phyloP scores from a whole-genome alignment of 2,888 invertebrate genomes.

The Leucoma salicis region DNA sequence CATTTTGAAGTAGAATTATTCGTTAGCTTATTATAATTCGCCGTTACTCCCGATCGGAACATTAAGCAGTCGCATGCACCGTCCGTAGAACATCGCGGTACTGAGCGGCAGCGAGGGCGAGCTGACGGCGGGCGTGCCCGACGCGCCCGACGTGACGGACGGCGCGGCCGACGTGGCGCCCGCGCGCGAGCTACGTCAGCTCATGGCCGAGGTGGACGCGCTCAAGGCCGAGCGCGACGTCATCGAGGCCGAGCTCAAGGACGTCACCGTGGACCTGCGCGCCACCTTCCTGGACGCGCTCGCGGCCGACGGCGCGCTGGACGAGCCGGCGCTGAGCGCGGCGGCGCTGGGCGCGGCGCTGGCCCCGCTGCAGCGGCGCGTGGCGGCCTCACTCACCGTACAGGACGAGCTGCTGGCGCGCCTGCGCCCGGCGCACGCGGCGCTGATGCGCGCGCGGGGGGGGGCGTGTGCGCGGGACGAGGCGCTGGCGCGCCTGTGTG shows the following conservation, averaged over 20 bases:
- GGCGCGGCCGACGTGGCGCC: conserved; percentile 86
- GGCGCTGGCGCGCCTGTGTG: conserved; percentile 91
- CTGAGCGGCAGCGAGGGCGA: conserved; percentile 89
- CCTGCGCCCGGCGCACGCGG: conserved; percentile 67
- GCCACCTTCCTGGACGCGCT: conserved; percentile 71
- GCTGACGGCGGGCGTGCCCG: conserved; percentile 87
- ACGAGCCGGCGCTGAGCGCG: conserved; percentile 90
- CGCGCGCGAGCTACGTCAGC: conserved; percentile 84
- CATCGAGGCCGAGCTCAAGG: conserved; percentile 88
- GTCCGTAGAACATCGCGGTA: conserved; percentile 87
- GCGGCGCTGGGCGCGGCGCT: conserved; percentile 90
- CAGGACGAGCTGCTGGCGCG: conserved; percentile 83
- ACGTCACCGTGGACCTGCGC: conserved; percentile 84
- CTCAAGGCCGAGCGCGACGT: conserved; percentile 93
- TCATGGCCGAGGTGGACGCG: conserved; percentile 92
- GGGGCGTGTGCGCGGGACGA: conserved; percentile 87
- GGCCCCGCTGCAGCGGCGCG: conserved; percentile 83
- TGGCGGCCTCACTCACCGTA: conserved; percentile 30
- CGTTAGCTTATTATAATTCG: too few relatives aligned
- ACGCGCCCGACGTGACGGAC: conserved; percentile 51
- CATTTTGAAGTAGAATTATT: too few relatives aligned
- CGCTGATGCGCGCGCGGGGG: conserved; percentile 54
- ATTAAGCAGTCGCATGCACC: too few relatives aligned
- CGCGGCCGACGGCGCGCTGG: conserved; percentile 92
- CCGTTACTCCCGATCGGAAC: too few relatives aligned